These are phyloP conservation scores for Caenorhabditis brenneri DNA, from an alignment of 1,140 invertebrate genomes.

Conservation along the genomic window DNA sequence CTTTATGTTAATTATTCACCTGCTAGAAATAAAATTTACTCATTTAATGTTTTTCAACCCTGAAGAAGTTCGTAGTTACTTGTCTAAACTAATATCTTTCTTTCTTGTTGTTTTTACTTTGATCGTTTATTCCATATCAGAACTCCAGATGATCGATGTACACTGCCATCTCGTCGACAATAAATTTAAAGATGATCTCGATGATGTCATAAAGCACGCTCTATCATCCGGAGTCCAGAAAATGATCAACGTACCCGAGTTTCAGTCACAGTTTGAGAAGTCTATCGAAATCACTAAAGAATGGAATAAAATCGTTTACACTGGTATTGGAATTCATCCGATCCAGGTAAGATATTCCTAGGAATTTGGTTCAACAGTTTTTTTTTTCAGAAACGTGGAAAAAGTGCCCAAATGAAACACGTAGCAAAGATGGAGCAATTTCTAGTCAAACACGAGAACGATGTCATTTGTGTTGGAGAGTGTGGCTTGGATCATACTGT, in stretches of 20 bases:
- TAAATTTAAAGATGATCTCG: constrained; percentile 40
- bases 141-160: constrained; percentile 33
- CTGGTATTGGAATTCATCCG: constrained; percentile 41
- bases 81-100: too few species aligned
- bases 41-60: too few species aligned
- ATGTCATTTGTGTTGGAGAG: constrained; percentile 45
- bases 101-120: too few species aligned
- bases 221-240: background rate
- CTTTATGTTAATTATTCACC: background rate
- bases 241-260: constrained; percentile 24
- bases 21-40: background rate
- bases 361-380: background rate
- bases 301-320: background rate
- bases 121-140: too few species aligned
- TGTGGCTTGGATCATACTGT: constrained; percentile 23
- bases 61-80: too few species aligned
- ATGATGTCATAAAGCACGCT: constrained; percentile 16
- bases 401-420: constrained; percentile 20
- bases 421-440: background rate
- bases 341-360: constrained; percentile 12
- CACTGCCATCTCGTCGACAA: constrained; percentile 48
- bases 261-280: constrained; percentile 14
- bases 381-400: constrained; percentile 37
- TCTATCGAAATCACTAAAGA: background rate
- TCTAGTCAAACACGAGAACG: background rate